Evolutionary conservation across 2,797 vertebrate species (phyloP).

Genomic region (Labeo calbasu): DNA sequence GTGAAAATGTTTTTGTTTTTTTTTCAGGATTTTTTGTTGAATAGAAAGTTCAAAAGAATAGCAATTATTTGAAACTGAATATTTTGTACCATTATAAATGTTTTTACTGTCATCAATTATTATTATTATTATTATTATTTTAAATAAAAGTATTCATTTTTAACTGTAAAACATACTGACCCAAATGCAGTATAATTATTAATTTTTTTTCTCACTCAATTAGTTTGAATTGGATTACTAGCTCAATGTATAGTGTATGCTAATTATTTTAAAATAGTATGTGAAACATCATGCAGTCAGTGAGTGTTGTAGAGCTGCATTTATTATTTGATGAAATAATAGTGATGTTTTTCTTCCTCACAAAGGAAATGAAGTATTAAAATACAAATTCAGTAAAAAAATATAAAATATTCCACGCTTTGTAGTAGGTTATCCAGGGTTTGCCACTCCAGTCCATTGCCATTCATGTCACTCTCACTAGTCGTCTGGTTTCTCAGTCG

Average conservation of each 20-base stretch:
- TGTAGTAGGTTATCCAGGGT: not conserved
- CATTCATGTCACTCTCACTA: constrained; percentile 32
- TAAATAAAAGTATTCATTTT: not conserved
- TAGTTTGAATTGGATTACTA: not conserved
- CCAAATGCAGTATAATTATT: not conserved
- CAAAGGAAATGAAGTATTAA: not conserved
- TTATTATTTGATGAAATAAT: not conserved
- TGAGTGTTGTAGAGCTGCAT: not conserved
- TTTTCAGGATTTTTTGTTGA: not conserved
- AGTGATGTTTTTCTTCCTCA: not conserved
- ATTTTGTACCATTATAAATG: not conserved
- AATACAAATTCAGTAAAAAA: constrained; percentile 13
- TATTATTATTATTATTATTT: too few species aligned
- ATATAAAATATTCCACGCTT: not conserved
- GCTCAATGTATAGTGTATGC: not conserved
- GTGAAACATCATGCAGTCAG: not conserved
- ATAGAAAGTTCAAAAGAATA: not conserved
- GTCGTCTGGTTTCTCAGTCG: constrained; percentile 27
- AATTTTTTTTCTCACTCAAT: not conserved
- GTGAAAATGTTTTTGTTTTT: not conserved
- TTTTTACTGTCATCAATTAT: not conserved
- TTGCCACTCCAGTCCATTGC: not conserved
- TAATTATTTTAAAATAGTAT: not conserved
- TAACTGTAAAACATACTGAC: not conserved
- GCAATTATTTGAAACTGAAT: not conserved